A percentile compares a stretch with the other conserved stretches of the same genome.
Conservation (phyloP, 2,888 invertebrate species). For the Epinotia brunnichana region DNA sequence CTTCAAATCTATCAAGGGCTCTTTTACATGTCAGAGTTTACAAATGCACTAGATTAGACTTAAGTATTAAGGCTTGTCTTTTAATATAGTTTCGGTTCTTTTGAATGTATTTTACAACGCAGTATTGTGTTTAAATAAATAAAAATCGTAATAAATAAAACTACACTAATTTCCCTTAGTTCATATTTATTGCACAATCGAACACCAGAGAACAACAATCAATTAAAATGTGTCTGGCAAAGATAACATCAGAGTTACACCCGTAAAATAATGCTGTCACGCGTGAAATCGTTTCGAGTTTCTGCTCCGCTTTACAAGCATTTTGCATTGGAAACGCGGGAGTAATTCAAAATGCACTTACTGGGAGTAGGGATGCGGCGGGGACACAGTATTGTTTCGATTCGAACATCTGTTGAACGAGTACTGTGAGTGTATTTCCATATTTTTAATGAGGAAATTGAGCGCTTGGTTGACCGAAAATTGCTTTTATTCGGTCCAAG, state of each 20-base stretch:
- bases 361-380: not conserved
- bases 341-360: conserved; percentile 26
- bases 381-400: not conserved
- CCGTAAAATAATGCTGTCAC: conserved; percentile 4
- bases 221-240: not conserved
- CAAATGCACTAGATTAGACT: too few species aligned
- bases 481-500: too few species aligned
- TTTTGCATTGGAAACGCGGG: not conserved
- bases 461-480: too few species aligned
- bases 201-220: not conserved
- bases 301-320: not conserved
- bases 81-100: too few species aligned
- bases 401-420: not conserved
- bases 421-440: not conserved
- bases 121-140: too few species aligned
- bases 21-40: too few species aligned
- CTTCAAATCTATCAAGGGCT: too few species aligned
- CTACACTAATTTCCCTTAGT: too few species aligned
- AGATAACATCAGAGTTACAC: not conserved
- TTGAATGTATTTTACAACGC: too few species aligned
- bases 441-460: not conserved
- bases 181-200: too few species aligned
- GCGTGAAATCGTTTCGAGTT: conserved; percentile 9
- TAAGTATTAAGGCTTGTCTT: too few species aligned
- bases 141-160: too few species aligned